These are phyloP conservation scores for Ia io DNA, from an alignment of 2,113 vertebrate species.

Conservation along the genomic window DNA sequence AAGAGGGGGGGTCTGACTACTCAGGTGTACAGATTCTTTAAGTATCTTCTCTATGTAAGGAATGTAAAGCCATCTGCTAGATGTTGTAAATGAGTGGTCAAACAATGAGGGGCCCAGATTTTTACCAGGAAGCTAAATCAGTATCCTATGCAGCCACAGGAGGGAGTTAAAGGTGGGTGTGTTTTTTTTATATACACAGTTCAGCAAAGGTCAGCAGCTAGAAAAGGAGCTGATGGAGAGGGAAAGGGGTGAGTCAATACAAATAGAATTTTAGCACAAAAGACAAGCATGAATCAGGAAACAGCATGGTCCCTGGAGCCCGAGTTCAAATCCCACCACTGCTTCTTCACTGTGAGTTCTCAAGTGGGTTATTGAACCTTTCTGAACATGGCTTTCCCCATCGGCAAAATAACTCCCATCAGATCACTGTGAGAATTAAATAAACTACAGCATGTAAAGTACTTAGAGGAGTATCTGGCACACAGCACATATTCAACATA, in stretches of 20 bases:
- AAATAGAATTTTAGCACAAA: not conserved
- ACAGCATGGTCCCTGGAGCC: not conserved
- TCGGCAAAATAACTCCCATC: not conserved
- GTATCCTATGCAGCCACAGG: not conserved
- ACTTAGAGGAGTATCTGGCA: not conserved
- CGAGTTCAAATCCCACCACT: not conserved
- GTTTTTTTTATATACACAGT: not conserved
- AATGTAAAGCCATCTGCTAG: not conserved
- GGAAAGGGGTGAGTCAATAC: not conserved
- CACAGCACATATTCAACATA: not conserved
- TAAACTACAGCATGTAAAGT: not conserved
- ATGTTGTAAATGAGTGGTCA: not conserved
- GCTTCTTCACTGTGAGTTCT: not conserved
- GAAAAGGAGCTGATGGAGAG: not conserved
- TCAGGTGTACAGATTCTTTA: not conserved
- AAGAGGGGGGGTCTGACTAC: not conserved
- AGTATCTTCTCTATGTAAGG: not conserved
- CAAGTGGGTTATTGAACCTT: not conserved
- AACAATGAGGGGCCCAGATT: not conserved
- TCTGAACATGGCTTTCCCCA: not conserved
- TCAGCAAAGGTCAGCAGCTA: not conserved
- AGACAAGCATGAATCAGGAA: not conserved
- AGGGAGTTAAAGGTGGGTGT: not conserved
- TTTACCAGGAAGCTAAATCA: not conserved
- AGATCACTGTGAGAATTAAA: not conserved